Evolutionary conservation across 2,113 vertebrate genomes (phyloP).

Genomic region (Eolophus roseicapilla): DNA sequence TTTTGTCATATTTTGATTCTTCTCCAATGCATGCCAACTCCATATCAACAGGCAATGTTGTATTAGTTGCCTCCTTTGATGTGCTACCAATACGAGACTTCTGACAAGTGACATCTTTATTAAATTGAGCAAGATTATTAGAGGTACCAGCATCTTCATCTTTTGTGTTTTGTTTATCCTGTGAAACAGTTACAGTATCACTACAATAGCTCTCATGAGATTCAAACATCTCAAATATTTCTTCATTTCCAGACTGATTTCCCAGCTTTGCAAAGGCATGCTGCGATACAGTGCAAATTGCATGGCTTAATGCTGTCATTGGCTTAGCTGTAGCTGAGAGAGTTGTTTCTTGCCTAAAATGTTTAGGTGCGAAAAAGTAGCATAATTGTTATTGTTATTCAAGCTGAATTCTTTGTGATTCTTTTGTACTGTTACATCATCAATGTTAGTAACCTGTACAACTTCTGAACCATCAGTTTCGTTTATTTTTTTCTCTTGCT

Average conservation of each 20-base stretch:
- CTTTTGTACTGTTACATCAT: slow-evolving; percentile 48
- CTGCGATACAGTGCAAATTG: not conserved
- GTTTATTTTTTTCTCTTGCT: slow-evolving; percentile 35
- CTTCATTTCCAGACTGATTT: slow-evolving; percentile 40
- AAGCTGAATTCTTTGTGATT: slow-evolving; percentile 42
- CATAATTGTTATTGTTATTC: slow-evolving; percentile 79
- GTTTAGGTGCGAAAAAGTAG: slow-evolving; percentile 3
- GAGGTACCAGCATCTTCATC: slow-evolving; percentile 6
- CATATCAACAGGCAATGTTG: not conserved
- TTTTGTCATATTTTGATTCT: slow-evolving; percentile 40
- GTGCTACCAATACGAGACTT: not conserved
- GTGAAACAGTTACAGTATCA: not conserved
- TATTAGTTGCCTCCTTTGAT: slow-evolving; percentile 10
- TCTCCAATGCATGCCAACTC: not conserved
- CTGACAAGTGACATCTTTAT: not conserved
- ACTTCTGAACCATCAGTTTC: slow-evolving; percentile 22
- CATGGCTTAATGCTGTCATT: slow-evolving; percentile 6
- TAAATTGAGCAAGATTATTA: slow-evolving; percentile 16
- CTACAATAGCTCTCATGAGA: slow-evolving; percentile 30
- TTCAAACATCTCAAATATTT: slow-evolving; percentile 42
- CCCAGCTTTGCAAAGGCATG: slow-evolving; percentile 23
- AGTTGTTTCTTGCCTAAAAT: slow-evolving; percentile 31
- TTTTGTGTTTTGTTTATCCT: not conserved
- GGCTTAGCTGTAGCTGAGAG: not conserved
- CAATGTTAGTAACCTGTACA: slow-evolving; percentile 71